Base-by-base conservation (phyloP, 2,797 vertebrate species). In the Alcedo quadribrachys region DNA sequence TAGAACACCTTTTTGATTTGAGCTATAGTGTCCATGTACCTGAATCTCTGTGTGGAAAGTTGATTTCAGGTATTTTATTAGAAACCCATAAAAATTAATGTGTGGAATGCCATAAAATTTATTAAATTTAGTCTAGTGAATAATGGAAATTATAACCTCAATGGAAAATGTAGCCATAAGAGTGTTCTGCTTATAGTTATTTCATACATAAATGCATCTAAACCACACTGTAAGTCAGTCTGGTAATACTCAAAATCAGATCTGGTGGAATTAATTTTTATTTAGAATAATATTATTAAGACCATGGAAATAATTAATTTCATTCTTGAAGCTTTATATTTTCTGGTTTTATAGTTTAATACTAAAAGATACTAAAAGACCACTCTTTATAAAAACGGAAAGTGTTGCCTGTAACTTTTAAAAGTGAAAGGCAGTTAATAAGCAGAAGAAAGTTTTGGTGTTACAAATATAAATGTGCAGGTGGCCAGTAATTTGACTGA, bases 401-500 rank as follows among this genome's bases (percentile, higher is more conserved):
- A 68, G 50, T 15, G 15, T 40, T 43, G 35, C 1, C 40, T 5
- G 18, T 61, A 73, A 58, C 16, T 55, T 79, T 48, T 68, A 40
- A 75, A 60, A 13, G 16, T 0, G 0, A 18, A 32, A 50, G 57
- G 15, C 53, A 84, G n/a, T 70, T 85, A 48, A 12, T 55, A 51
- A 84, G 33, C 0, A 0, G 67, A 68, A 81, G 76, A 35, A 81
- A 46, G 24, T 21, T 6, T 55, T 54, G 68, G 14, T 58, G 46
- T 73, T 79, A 17, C 67, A 55, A 42, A 43, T 55, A 40, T 4
- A 62, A 69, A 76, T 33, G 70, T 70, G 45, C 6, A 43, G n/a
- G 16, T 82, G 89, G 70, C 42, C 81, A 62, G 37, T 87, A 42
- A 40, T 55, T 94, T 96, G 88, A 96, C 96, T 10, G 94, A 93